phyloP scores from a whole-genome alignment of 2,888 invertebrate genomes.

The Resseliella maxima region DNA sequence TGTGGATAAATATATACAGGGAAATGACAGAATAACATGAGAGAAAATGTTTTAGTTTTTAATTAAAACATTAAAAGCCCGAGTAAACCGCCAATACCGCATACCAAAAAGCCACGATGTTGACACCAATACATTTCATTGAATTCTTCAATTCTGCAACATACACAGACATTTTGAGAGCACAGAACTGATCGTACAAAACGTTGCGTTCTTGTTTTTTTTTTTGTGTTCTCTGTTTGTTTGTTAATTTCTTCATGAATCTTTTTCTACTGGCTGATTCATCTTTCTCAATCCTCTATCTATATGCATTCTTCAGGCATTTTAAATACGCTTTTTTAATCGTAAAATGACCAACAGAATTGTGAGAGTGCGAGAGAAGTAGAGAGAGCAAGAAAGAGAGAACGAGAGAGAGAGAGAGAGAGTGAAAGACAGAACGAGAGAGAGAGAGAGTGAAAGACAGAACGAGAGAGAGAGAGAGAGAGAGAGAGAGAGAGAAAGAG shows the following conservation, averaged over 20 bases:
- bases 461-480: background rate
- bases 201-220: too few relatives aligned
- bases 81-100: slow-evolving; percentile 27
- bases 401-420: too few relatives aligned
- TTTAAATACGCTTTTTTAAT: background rate
- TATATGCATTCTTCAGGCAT: background rate
- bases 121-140: slow-evolving; percentile 20
- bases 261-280: background rate
- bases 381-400: background rate
- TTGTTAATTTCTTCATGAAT: background rate
- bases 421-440: background rate
- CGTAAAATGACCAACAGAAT: too few relatives aligned
- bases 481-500: background rate
- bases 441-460: background rate
- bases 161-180: background rate
- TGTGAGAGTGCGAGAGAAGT: background rate
- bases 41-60: slow-evolving; percentile 53
- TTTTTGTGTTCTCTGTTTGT: background rate
- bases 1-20: background rate
- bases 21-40: slow-evolving; percentile 18
- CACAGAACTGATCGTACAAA: background rate
- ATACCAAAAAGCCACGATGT: slow-evolving; percentile 39
- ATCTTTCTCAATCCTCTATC: background rate
- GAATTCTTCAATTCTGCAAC: background rate
- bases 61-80: slow-evolving; percentile 53